Evolutionary conservation across 2,797 vertebrate genomes (phyloP), one percentile per base, ranked within the genome.

Genomic region (Dryobates pubescens): DNA sequence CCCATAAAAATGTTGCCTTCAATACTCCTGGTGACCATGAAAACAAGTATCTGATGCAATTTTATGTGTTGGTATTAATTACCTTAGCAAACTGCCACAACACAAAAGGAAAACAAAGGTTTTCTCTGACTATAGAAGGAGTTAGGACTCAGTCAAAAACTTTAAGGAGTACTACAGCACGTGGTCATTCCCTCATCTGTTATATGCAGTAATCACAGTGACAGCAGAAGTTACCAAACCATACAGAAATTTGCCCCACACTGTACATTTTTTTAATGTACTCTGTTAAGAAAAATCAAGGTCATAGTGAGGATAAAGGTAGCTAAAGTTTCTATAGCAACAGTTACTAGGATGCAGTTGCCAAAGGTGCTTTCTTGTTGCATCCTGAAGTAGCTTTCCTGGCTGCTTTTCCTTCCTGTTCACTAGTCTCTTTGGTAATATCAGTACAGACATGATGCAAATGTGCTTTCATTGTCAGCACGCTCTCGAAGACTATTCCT

Each of bases 241-340:
- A 23, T 2, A 69, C 3, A 92, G 76, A 79, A 90, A 47, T 51
- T 75, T 87, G 23, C 41, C 77, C 83, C 30, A 36, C 1, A 9
- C 32, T 76, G 38, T 69, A 93, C 58, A 69, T 72, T 84, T 88
- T 82, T 89, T 92, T 94, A 93, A 95, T 65, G 54, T 61, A 93
- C 38, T 62, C 56, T 86, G 87, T 86, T 92, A 92, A 92, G 93
- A 91, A 96, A 96, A 94, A 96, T 95, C 91, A 95, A 94, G 93
- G 95, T 96, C 93, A 96, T 47, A 77, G 90, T 70, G 84, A 96
- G 89, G 93, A 95, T 93, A 95, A 94, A 96, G 93, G 95, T 90
- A 97, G 92, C 85, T 97, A 93, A 96, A 95, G 95, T 97, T 96
- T 92, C 97, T 94, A 97, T 97, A 93, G 96, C 89, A 97, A 97